Conservation (phyloP, 2,888 invertebrate species). For the Drosophila setosimentum region DNA sequence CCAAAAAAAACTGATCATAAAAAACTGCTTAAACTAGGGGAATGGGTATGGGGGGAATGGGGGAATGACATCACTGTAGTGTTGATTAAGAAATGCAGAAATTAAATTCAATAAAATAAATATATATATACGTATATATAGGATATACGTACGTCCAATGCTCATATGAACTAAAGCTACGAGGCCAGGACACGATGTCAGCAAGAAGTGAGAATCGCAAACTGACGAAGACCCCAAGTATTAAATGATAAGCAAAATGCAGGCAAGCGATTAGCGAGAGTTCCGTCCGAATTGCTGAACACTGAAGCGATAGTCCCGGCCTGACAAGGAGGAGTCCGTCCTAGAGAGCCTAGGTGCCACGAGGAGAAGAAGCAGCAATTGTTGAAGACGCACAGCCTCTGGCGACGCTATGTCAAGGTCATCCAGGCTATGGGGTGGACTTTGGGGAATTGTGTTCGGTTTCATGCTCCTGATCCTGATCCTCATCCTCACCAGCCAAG, state of each 20-base stretch:
- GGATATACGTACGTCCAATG: neutral
- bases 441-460: slow-evolving; percentile 2
- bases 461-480: slow-evolving; percentile 18
- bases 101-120: neutral
- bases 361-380: slow-evolving; percentile 5
- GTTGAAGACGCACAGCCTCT: neutral
- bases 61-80: neutral
- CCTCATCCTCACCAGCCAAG: neutral
- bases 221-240: slow-evolving; percentile 28
- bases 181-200: slow-evolving; percentile 45
- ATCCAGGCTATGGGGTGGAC: slow-evolving; percentile 14
- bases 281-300: slow-evolving; percentile 30
- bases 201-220: slow-evolving; percentile 33
- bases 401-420: slow-evolving; percentile 41
- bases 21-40: slow-evolving; percentile 33
- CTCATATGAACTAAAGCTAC: slow-evolving; percentile 14
- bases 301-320: slow-evolving; percentile 9
- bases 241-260: slow-evolving; percentile 46
- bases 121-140: neutral
- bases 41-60: neutral
- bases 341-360: slow-evolving; percentile 8
- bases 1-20: slow-evolving; percentile 61
- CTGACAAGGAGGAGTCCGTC: slow-evolving; percentile 1
- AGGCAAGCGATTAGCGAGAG: slow-evolving; percentile 27
- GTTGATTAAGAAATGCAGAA: neutral